phyloP scores from a whole-genome alignment of 1,140 invertebrate genomes.

The Papilio machaon region DNA sequence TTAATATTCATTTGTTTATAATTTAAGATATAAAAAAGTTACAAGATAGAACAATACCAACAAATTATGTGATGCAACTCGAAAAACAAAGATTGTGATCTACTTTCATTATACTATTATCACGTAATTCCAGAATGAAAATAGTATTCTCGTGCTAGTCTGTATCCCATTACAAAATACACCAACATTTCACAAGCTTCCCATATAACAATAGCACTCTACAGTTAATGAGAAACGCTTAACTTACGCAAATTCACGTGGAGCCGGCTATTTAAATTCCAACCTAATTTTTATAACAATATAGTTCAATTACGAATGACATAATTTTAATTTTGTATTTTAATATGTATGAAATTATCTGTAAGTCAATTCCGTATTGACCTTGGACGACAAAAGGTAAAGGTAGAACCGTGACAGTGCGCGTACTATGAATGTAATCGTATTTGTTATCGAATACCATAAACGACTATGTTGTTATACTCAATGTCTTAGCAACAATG shows the following conservation, averaged over 20 bases:
- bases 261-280: conserved; percentile 20
- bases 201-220: conserved; percentile 43
- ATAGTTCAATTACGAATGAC: conserved; percentile 16
- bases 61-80: neutral
- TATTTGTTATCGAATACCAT: conserved; percentile 25
- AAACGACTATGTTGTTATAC: neutral
- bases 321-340: neutral
- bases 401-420: conserved; percentile 20
- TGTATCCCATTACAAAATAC: conserved; percentile 35
- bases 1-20: neutral
- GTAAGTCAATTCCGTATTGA: conserved; percentile 10
- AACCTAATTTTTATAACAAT: neutral
- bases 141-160: conserved; percentile 18
- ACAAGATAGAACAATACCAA: neutral
- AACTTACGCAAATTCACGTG: conserved; percentile 32
- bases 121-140: conserved; percentile 32
- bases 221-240: conserved; percentile 21
- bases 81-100: conserved; percentile 15
- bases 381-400: conserved; percentile 27
- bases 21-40: neutral
- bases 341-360: neutral
- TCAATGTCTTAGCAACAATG: neutral
- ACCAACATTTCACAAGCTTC: conserved; percentile 42
- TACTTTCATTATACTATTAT: conserved; percentile 32
- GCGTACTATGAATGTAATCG: conserved; percentile 25